Percentiles rank a stretch among this genome's conserved stretches.
Evolutionary conservation across 2,113 vertebrate genomes (phyloP).

Genomic region (Hyperopisus bebe): DNA sequence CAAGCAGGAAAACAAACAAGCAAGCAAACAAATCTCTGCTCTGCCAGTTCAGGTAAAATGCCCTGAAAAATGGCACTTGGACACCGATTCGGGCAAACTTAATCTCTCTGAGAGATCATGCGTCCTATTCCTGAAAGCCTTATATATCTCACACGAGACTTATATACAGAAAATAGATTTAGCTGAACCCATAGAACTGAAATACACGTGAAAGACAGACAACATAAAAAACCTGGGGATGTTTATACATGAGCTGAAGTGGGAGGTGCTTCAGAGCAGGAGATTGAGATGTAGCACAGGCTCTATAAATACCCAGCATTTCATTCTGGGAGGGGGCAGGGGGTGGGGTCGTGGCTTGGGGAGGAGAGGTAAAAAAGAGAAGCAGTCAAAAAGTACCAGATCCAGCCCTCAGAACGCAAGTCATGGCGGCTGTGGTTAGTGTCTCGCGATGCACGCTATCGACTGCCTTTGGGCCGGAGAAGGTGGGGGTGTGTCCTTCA

Average conservation of each 20-base stretch:
- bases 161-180: not conserved
- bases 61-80: not conserved
- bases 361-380: not conserved
- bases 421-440: conserved; percentile 17
- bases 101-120: not conserved
- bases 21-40: not conserved
- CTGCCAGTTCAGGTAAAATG: not conserved
- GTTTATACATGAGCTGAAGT: not conserved
- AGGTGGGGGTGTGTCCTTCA: not conserved
- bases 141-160: not conserved
- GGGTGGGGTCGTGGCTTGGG: not conserved
- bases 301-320: not conserved
- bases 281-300: not conserved
- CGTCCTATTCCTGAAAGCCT: not conserved
- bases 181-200: not conserved
- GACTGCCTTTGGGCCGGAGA: conserved; percentile 10
- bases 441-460: conserved; percentile 23
- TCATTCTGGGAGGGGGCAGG: not conserved
- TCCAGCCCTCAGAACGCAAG: not conserved
- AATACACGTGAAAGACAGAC: not conserved
- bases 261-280: not conserved
- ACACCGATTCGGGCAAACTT: not conserved
- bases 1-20: not conserved
- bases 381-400: not conserved
- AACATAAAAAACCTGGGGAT: not conserved